Conservation (phyloP, 2,113 vertebrate species). For the Limnothrissa miodon region DNA sequence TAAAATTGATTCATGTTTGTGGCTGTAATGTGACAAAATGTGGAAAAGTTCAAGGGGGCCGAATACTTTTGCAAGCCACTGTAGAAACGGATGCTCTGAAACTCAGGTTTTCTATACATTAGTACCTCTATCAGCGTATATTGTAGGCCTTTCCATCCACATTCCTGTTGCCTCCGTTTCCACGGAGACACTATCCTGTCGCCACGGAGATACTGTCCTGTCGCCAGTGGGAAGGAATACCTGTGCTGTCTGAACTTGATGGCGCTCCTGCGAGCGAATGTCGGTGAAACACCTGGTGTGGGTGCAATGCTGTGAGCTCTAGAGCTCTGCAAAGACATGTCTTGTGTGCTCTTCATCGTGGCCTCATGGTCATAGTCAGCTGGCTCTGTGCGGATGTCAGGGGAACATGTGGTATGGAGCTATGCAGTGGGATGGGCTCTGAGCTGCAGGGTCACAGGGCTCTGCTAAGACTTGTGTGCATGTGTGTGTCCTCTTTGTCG, state of each 20-base stretch:
- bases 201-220: not conserved
- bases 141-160: no score
- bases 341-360: constrained; percentile 2
- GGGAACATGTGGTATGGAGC: no score
- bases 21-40: no score
- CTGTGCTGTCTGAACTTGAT: not conserved
- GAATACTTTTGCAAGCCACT: no score
- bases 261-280: not conserved
- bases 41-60: no score
- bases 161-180: not conserved
- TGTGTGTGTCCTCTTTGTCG: no score
- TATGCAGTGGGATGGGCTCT: no score
- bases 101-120: not conserved
- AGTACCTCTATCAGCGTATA: not conserved
- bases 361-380: not conserved
- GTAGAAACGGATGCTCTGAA: no score
- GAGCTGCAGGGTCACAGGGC: no score
- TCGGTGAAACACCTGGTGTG: not conserved
- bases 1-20: no score
- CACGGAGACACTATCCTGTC: not conserved
- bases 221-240: not conserved
- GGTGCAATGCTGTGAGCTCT: not conserved
- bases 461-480: no score
- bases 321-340: constrained; percentile 21
- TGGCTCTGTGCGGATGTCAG: not conserved